phyloP scores from a whole-genome alignment of 2,888 invertebrate species.

The Chouioia cunea region DNA sequence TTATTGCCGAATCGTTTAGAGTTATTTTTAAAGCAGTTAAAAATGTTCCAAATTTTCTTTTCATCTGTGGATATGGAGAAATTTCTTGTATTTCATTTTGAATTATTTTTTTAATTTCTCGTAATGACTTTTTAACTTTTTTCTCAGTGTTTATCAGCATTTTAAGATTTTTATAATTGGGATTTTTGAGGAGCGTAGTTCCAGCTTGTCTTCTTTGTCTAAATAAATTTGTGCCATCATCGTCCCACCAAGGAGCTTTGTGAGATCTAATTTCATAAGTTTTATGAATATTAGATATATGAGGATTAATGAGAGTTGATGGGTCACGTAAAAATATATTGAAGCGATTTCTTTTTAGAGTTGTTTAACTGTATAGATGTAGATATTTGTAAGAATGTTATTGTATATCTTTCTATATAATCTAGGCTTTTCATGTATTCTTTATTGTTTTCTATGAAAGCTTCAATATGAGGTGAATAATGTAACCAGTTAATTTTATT shows the following conservation, averaged over 20 bases:
- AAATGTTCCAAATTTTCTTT: background rate
- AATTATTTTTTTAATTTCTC: constrained; percentile 6
- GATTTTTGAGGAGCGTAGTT: background rate
- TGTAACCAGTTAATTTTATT: constrained; percentile 5
- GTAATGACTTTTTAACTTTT: background rate
- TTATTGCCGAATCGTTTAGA: background rate
- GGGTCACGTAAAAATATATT: background rate
- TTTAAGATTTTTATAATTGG: background rate
- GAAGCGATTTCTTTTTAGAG: background rate
- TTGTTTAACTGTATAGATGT: background rate
- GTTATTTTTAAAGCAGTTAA: background rate
- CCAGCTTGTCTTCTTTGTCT: background rate
- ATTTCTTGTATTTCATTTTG: background rate
- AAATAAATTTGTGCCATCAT: background rate
- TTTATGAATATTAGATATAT: background rate
- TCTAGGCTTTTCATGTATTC: background rate
- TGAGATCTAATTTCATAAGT: background rate
- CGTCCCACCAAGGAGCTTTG: constrained; percentile 13
- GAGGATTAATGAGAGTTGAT: background rate
- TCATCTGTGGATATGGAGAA: background rate
- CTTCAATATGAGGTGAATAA: background rate
- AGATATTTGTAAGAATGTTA: background rate
- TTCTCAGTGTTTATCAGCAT: background rate
- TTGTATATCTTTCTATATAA: background rate
- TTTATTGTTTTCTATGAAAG: background rate